Percentiles rank a stretch among this genome's conserved stretches.
These are phyloP conservation scores for Eristalis arbustorum DNA, from an alignment of 2,888 invertebrate genomes.

Conservation along the genomic window DNA sequence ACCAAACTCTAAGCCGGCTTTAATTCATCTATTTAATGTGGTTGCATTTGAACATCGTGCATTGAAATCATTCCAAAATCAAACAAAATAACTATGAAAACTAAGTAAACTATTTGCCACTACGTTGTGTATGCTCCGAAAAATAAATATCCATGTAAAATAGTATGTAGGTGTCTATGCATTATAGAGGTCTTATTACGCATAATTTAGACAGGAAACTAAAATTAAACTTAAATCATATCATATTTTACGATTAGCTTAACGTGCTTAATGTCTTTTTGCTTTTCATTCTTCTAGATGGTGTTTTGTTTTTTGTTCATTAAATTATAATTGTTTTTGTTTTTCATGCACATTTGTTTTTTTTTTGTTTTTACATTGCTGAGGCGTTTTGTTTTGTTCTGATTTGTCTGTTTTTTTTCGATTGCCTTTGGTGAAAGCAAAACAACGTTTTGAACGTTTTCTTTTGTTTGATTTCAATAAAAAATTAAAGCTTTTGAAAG, in stretches of 20 bases:
- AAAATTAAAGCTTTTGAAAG: constrained; percentile 49
- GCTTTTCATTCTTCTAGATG: constrained; percentile 54
- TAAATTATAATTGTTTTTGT: constrained; percentile 38
- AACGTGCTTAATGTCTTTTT: constrained; percentile 70
- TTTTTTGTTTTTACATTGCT: constrained; percentile 11
- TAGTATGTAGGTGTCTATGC: not conserved
- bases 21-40: constrained; percentile 33
- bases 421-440: not conserved
- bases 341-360: constrained; percentile 56
- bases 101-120: constrained; percentile 57
- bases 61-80: constrained; percentile 63
- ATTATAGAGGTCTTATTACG: constrained; percentile 29
- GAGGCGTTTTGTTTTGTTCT: constrained; percentile 17
- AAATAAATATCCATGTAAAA: constrained; percentile 23
- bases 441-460: constrained; percentile 4
- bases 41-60: constrained; percentile 63
- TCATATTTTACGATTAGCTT: constrained; percentile 45
- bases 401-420: constrained; percentile 15
- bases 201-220: constrained; percentile 26
- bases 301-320: constrained; percentile 15
- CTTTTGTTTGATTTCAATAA: constrained; percentile 16
- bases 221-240: constrained; percentile 47
- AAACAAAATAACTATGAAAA: constrained; percentile 51
- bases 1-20: constrained; percentile 31
- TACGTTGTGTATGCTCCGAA: constrained; percentile 47